A percentile compares a stretch with the other conserved stretches of the same genome.
Evolutionary conservation across 2,888 invertebrate species (phyloP).

Genomic region (Leptinotarsa rubiginosa): DNA sequence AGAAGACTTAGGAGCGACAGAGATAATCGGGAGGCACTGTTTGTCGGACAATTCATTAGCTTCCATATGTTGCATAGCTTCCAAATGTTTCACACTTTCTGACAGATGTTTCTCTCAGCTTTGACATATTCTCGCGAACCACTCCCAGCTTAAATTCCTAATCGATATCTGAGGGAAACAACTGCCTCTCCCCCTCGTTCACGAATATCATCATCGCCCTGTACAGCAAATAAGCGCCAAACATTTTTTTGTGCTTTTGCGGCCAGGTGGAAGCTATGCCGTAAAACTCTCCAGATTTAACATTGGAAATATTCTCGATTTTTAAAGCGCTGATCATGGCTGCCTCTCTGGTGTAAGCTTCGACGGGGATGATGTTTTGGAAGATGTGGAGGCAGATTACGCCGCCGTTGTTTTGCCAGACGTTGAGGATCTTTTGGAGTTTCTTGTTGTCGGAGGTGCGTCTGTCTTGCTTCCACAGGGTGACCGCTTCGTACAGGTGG

Average conservation of each 20-base stretch:
- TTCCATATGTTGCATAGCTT: too few relatives aligned
- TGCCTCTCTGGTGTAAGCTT: constrained; percentile 94
- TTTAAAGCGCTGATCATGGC: constrained; percentile 93
- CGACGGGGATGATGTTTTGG: constrained; percentile 89
- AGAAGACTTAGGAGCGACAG: too few relatives aligned
- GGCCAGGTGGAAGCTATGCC: constrained; percentile 82
- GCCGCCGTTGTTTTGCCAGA: constrained; percentile 86
- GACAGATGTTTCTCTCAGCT: neutral
- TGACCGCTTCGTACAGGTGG: constrained; percentile 90
- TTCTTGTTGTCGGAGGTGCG: constrained; percentile 70
- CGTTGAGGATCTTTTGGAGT: constrained; percentile 83
- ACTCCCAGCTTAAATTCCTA: constrained; percentile 15
- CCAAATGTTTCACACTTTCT: neutral
- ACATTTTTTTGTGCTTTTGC: constrained; percentile 74
- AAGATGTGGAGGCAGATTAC: constrained; percentile 93
- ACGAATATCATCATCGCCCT: constrained; percentile 87
- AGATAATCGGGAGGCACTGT: too few relatives aligned
- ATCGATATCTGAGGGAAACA: constrained; percentile 80
- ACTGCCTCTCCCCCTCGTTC: constrained; percentile 89
- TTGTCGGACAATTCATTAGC: too few relatives aligned
- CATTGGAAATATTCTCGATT: constrained; percentile 80
- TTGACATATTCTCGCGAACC: neutral
- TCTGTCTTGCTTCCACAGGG: constrained; percentile 70
- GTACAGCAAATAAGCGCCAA: constrained; percentile 84
- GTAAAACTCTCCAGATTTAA: constrained; percentile 85